These are phyloP conservation scores for Graptemys geographica DNA, from an alignment of 2,797 vertebrate genomes.

Conservation along the genomic window DNA sequence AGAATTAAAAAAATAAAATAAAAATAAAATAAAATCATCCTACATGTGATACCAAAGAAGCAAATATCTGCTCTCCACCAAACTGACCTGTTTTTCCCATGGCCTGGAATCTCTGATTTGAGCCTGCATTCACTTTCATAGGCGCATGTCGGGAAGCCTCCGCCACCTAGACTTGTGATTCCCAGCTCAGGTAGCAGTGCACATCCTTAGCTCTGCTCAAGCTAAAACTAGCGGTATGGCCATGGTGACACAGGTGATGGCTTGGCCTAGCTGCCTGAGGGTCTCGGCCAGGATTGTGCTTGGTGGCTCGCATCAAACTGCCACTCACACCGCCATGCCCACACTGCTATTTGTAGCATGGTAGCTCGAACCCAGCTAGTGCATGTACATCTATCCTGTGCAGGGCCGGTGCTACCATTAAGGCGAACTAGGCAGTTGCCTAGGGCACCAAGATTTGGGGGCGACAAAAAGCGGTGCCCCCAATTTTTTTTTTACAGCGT, in stretches of 20 bases:
- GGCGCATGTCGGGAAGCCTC: not conserved
- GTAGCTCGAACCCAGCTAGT: no score
- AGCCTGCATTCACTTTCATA: not conserved
- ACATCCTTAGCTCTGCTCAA: not conserved
- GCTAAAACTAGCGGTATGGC: no score
- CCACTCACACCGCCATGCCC: no score
- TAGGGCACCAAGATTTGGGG: no score
- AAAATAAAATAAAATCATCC: not conserved
- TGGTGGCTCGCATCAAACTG: no score
- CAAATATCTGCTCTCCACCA: not conserved
- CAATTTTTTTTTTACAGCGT: no score
- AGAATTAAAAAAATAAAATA: not conserved
- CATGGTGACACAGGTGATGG: no score
- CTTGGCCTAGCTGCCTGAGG: no score
- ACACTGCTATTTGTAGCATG: no score
- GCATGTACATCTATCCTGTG: fast-evolving
- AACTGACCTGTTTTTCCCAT: fast-evolving
- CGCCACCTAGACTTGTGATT: not conserved
- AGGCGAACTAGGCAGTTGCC: no score
- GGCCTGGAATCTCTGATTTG: not conserved
- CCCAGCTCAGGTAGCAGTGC: not conserved
- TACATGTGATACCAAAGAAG: not conserved
- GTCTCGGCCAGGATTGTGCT: no score
- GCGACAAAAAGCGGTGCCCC: no score
- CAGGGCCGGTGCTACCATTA: not conserved